Evolutionary conservation across 2,797 vertebrate species (phyloP).

Genomic region (Sebastes variabilis): DNA sequence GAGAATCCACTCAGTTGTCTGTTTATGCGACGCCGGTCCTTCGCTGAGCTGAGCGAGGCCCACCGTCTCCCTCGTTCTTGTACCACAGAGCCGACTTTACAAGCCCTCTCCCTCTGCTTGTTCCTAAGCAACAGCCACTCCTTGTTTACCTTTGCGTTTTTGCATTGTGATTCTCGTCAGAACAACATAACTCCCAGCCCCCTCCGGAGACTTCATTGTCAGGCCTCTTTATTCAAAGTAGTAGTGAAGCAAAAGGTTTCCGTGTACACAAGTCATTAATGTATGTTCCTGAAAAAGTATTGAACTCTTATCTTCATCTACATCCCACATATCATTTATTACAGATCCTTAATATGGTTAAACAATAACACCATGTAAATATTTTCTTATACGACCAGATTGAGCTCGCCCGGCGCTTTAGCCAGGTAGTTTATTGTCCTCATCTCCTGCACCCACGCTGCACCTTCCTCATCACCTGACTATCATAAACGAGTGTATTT

Average conservation of each 20-base stretch:
- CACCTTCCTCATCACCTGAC: slow-evolving; percentile 64
- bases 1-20: background rate
- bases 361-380: slow-evolving; percentile 41
- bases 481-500: slow-evolving; percentile 73
- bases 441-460: slow-evolving; percentile 50
- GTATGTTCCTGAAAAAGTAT: background rate
- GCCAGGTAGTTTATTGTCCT: slow-evolving; percentile 64
- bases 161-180: slow-evolving; percentile 77
- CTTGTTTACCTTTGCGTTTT: slow-evolving; percentile 84
- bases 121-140: slow-evolving; percentile 83
- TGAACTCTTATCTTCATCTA: slow-evolving; percentile 1
- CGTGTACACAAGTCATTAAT: background rate
- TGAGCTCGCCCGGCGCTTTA: slow-evolving; percentile 26
- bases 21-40: slow-evolving; percentile 3
- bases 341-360: slow-evolving; percentile 20
- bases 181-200: slow-evolving; percentile 54
- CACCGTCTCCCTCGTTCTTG: slow-evolving; percentile 41
- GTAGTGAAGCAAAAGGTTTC: slow-evolving; percentile 16
- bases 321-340: slow-evolving; percentile 9
- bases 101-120: slow-evolving; percentile 66
- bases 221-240: slow-evolving; percentile 59
- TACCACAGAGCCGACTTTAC: slow-evolving; percentile 63
- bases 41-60: slow-evolving; percentile 43
- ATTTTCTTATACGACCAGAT: slow-evolving; percentile 30
- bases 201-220: slow-evolving; percentile 43